These are phyloP conservation scores for Actenoides lindsayi DNA, from an alignment of 2,113 vertebrate species.

Conservation along the genomic window DNA sequence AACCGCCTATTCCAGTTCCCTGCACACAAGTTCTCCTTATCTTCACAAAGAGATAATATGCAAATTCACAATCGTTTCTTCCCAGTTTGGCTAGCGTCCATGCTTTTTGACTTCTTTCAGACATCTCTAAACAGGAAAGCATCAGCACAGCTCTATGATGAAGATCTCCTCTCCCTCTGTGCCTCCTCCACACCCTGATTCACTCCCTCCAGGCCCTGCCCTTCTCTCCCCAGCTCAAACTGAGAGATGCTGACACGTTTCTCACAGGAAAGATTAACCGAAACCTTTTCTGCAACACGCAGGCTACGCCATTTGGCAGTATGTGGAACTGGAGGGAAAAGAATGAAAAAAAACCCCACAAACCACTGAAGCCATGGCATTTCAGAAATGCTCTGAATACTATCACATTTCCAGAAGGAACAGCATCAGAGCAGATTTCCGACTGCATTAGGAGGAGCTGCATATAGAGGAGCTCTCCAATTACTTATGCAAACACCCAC, in stretches of 20 bases:
- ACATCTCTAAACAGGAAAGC: neutral
- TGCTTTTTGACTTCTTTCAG: neutral
- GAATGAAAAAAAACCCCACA: too few relatives aligned
- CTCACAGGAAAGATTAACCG: neutral
- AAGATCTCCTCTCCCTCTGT: neutral
- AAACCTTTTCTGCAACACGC: neutral
- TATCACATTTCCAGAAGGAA: neutral
- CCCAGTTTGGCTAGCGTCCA: accelerated
- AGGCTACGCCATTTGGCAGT: neutral
- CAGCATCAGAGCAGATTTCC: neutral
- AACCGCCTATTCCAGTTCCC: neutral
- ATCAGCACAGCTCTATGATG: neutral
- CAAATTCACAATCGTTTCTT: neutral
- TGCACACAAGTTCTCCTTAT: neutral
- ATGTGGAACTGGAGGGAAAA: neutral
- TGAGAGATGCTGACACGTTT: neutral
- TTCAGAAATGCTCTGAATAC: neutral
- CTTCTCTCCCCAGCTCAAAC: neutral
- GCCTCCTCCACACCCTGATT: neutral
- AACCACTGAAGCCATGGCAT: accelerated
- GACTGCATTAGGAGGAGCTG: neutral
- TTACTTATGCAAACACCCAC: neutral
- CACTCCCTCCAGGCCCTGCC: too few relatives aligned
- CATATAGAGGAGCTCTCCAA: accelerated
- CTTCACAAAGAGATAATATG: neutral